Base-by-base conservation (phyloP, 1,140 invertebrate species). In the Helicoverpa zea region DNA sequence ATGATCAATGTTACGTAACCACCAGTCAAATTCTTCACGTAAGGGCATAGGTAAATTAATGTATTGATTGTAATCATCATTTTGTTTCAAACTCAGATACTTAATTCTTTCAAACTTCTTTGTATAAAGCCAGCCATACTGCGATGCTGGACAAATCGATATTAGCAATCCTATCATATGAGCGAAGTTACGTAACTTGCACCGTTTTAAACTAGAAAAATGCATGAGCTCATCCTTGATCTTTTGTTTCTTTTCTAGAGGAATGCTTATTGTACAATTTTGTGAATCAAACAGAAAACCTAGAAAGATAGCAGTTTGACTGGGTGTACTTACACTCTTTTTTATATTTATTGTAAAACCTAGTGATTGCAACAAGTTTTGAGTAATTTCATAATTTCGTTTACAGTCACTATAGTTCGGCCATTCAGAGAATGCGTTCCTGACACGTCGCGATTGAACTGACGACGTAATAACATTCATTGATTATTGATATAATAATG, bases 11-110 rank as follows among this genome's bases (percentile, higher is more conserved):
- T 88, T 87, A 16, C 72, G 9, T 51, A 54, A 16, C 89, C 89
- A 91, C 88, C 90, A 91, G 3, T 78, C 35, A 14, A 89, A 79
- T 64, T 91, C 90, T 2, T n/a, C 5, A 9, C 16, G n/a, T 16
- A 58, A 82, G 43, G 79, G 16, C 10, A 30, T 30, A 30, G 23
- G 61, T 29, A 63, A 84, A 47, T 54, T 49, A 43, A 64, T 61
- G 10, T 64, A 49, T 12, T 61, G 47, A 5, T 83, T 73, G 64
- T 81, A 81, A 68, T 83, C 51, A 76, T 83, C 35, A 66, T 73
- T 61, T 30, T 58, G 9, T 43, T 29, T 79, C n/a, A 79, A 76
- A 35, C 51, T 70, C 10, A 79, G 56, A 49, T 59, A 79, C 58
- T 79, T 79, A 10, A 47, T 12, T 29, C 63, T 14, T 73, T 83